Evolutionary conservation across 1,140 invertebrate genomes (phyloP), one percentile per base, ranked within the genome.

Genomic region (Metaphire vulgaris): DNA sequence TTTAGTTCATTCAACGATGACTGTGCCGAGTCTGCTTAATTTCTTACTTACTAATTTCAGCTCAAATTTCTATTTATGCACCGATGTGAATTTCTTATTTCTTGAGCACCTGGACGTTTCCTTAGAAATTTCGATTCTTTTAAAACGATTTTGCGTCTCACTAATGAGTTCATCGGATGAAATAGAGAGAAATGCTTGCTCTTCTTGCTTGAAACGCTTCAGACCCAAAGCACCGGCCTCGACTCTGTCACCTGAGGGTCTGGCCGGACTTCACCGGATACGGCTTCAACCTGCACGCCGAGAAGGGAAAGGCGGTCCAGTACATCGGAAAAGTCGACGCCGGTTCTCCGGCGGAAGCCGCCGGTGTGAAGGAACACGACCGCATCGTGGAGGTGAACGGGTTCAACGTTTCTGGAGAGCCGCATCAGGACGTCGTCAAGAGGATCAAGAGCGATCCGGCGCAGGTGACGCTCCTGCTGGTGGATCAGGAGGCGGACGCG

Each of bases 311-410:
- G 85, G 91, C 90, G 15, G 96, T 96, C 1, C 97, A 99, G 83
- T 98, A 92, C 85, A 97, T 99, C 82, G 97, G 97, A 26, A 97
- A 98, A 87, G 95, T 99, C 65, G 97, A 99, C 87, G 90, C 92
- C 15, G 91, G 91, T 29, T 96, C 93, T 1, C 97, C 97, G 15
- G 96, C 96, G 6, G 92, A 96, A 84, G 87, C 89, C 0, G 94
- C 96, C 14, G 95, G 96, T 1, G 86, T 99, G 21, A 90, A 90
- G 75, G 91, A 94, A 84, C 93, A 93, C 30, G 96, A 99, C 86
- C 89, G 93, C 41, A 97, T 99, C 82, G 89, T 98, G 71, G 89
- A 89, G 79, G 88, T 89, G 0, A 88, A 89, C 79, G 87, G 84
- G 2, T 78, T 81, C 33, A 87, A 93, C 26, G 72, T 73, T 33